Conservation (phyloP, 1,140 invertebrate species). For the Bombus terrestris region DNA sequence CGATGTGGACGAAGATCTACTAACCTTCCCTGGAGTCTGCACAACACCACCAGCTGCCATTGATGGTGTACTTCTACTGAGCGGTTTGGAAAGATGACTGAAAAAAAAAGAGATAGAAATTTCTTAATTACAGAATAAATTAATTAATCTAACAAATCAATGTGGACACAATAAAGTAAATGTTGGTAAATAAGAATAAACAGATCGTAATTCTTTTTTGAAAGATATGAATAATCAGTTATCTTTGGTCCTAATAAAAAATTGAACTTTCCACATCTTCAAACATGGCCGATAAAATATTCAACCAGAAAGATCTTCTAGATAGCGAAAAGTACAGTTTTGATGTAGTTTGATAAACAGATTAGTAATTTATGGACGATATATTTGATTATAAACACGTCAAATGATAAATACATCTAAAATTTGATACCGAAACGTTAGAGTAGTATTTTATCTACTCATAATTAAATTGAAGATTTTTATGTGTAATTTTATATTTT, state of each 20-base stretch:
- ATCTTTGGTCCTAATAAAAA: background rate
- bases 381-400: background rate
- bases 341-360: background rate
- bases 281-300: background rate
- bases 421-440: background rate
- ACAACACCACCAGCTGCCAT: constrained; percentile 74
- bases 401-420: background rate
- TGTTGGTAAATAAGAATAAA: background rate
- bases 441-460: too few species aligned
- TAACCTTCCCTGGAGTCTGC: constrained; percentile 71
- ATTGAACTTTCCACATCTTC: background rate
- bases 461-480: too few species aligned
- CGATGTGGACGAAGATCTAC: constrained; percentile 77
- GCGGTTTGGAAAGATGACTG: constrained; percentile 77
- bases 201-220: background rate
- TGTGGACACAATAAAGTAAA: background rate
- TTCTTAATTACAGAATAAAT: too few species aligned
- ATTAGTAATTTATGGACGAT: background rate
- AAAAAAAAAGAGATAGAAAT: constrained; percentile 15
- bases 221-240: too few species aligned
- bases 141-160: too few species aligned
- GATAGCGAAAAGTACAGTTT: background rate
- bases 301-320: background rate
- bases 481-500: too few species aligned
- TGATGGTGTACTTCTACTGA: constrained; percentile 79